Evolutionary conservation across 1,140 invertebrate species (phyloP), one percentile per base, ranked within the genome.

Genomic region (Lutraria rhynchaena): DNA sequence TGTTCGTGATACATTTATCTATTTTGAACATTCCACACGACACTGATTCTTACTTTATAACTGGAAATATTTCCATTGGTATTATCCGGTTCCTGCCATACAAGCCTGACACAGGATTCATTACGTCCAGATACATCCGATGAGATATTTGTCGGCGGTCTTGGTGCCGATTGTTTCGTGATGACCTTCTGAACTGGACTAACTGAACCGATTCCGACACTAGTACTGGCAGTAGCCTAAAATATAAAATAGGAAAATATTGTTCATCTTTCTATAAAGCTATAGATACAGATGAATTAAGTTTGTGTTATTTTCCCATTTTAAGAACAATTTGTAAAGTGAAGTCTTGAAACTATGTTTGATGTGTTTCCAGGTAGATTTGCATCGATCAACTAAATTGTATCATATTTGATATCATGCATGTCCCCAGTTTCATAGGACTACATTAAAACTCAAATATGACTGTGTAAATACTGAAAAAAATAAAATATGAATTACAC

Each of bases 181-280:
- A 15, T 71, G 11, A 77, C 46, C 13, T 46, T 58, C n/a, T 33
- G 29, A 1, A 58, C 46, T 1, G 41, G 11, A 58, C 87, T 86
- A 60, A 82, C 85, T 27, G 49, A 49, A 2, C 90, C 88, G 27
- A 58, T 22, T 11, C 84, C 87, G 9, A 80, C 81, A n/a, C 37
- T 24, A 27, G 89, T 91, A 27, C 80, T 86, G 4, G 87, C 89
- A 37, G 84, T 44, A 22, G 88, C 85, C 90, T 91, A 55, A 13
- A 77, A 49, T 46, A 31, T 31, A 46, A 46, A 4, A 71, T 53
- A 51, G 11, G 13, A 5, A 41, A 31, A 53, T 53, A n/a, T 17
- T 33, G 46, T 22, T 31, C 7, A 24, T n/a, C 37, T 7, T 19
- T 5, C 49, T 70, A 24, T 9, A 22, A 49, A 49, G 7, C n/a